phyloP scores from a whole-genome alignment of 2,888 invertebrate species.

The Mesoligia furuncula region DNA sequence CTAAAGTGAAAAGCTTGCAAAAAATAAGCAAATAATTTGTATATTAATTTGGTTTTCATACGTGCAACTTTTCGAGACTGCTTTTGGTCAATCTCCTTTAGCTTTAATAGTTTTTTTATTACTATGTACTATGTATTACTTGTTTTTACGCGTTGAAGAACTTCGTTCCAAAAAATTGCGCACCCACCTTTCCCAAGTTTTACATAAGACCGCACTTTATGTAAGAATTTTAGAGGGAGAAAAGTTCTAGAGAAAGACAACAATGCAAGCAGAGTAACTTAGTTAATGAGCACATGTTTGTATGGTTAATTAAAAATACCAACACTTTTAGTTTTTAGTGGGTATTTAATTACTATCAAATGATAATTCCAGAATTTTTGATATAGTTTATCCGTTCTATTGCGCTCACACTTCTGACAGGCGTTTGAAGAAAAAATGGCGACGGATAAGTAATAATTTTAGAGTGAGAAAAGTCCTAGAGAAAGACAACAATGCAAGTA shows the following conservation, averaged over 20 bases:
- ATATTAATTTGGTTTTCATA: too few species aligned
- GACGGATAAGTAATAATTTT: background rate
- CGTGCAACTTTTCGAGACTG: too few species aligned
- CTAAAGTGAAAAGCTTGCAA: too few species aligned
- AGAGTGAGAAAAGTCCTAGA: background rate
- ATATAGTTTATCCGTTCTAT: background rate
- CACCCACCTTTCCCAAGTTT: conserved; percentile 33
- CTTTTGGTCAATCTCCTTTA: too few species aligned
- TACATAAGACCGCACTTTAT: conserved; percentile 42
- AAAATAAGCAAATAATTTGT: too few species aligned
- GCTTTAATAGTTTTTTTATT: too few species aligned
- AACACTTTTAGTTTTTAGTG: background rate
- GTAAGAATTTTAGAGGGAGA: background rate
- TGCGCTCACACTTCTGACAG: conserved; percentile 15
- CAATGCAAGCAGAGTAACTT: background rate
- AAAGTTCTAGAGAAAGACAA: background rate
- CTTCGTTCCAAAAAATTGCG: background rate
- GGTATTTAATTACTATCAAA: too few species aligned
- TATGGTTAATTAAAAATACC: background rate
- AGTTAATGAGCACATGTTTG: background rate
- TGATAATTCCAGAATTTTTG: background rate
- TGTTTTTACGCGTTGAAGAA: background rate
- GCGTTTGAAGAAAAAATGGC: conserved; percentile 17
- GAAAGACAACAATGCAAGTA: background rate
- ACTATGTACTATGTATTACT: too few species aligned